Base-by-base conservation (phyloP, 2,113 vertebrate species). In the Coreoperca whiteheadi region DNA sequence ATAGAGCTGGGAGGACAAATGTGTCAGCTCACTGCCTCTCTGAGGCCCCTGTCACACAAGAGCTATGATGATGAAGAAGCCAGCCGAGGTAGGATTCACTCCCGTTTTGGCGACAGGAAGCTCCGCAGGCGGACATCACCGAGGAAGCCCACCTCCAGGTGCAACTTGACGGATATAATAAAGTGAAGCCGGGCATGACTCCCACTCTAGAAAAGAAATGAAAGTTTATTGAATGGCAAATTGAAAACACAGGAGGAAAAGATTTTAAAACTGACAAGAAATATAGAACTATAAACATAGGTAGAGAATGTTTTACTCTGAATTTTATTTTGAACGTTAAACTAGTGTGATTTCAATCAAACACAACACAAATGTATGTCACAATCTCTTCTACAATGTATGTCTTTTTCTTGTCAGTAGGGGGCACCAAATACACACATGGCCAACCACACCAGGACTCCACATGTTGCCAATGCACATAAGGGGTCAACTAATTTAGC, bases 1-100 rank as follows among this genome's bases (percentile, higher is more conserved):
- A 78, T 39, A 78, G 74, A 87, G 85, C 74, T 67, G 70, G 82
- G 70, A 90, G 84, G 84, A 87, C 78, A 81, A 85, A 82, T 81
- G 79, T 85, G 78, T 90, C 87, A 83, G 67, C 79, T 75, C 61
- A 39, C 59, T 78, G 67, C 57, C 39, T 84, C 86, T 65, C 83
- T 76, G 81, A 88, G 65, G 72, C 50, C 63, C 25, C 66, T 72
- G 87, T 90, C 80, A 90, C 50, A 48, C 70, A 88, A 76, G 82
- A 92, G 56, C 60, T 74, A 83, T 81, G 88, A 79, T 28, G 79
- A 54, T 2, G 65, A 30, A 74, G 65, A 66, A 68, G 57, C 34
- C 83, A 48, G 64, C 41, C 16, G 43, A 77, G 74, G 60, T 77
- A 51, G 71, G 71, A 74, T 77, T 88, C 77, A 46, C 81, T 83